Evolutionary conservation across 92 coral and sea anemone genomes (phyloP), one percentile per base, ranked within the genome.

Genomic region (Epizoanthus fatuus): DNA sequence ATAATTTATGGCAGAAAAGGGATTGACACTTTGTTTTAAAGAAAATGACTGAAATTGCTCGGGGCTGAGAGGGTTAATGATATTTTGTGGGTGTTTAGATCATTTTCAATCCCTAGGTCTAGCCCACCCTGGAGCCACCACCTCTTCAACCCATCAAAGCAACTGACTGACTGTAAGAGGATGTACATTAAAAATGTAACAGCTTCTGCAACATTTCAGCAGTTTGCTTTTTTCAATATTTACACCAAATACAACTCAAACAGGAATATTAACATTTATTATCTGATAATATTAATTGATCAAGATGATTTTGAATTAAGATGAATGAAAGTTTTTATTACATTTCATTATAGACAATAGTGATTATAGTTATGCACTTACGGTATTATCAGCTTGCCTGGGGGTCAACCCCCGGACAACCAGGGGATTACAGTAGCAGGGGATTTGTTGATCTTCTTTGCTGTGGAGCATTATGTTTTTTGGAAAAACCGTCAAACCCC

Each of bases 261-360:
- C 63, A 58, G 63, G 29, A 58, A 58, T 58, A 58, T 58, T 58
- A 58, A 58, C 63, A 58, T 58, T 58, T 58, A 58, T 58, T 15
- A 58, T 58, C 63, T 58, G 63, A 58, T 58, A 16, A n/a, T 58
- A 58, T 58, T 58, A 58, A 58, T 58, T 58, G 63, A 58, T 58
- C 63, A 58, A n/a, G 63, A 58, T 58, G 63, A 58, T 58, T 58
- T 58, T 58, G 63, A 58, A n/a, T n/a, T 58, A 58, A 58, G 63
- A 58, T 58, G 63, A 58, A 58, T 58, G 63, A 58, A 58, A 58
- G 63, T 58, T 58, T 1, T 57, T 58, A 7, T 58, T 58, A 58
- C 8, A 58, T 58, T 58, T n/a, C 63, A 58, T 58, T 58, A 58
- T 58, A 58, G 63, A 58, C 5, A 58, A 16, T 58, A 58, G 25